Evolutionary conservation across 1,140 invertebrate species (phyloP).

Genomic region (Drosophila bipectinata): DNA sequence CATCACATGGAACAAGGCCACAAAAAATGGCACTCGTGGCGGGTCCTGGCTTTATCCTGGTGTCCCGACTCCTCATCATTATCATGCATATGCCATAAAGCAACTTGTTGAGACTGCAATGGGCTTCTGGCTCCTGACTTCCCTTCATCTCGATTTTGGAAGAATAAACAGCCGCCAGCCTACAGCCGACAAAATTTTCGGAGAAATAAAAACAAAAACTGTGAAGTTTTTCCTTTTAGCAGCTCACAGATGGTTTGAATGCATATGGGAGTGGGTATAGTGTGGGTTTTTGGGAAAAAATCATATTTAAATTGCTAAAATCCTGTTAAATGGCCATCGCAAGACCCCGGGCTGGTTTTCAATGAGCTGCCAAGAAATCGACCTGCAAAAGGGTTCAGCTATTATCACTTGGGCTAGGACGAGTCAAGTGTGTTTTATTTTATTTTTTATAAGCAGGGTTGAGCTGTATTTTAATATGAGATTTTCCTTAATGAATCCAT

Average conservation of each 20-base stretch:
- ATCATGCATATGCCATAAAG: slow-evolving; percentile 83
- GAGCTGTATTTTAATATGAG: background rate
- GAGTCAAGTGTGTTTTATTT: background rate
- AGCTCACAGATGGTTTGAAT: slow-evolving; percentile 63
- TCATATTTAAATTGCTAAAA: slow-evolving; percentile 79
- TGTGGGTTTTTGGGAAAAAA: slow-evolving; percentile 34
- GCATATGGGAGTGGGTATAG: slow-evolving; percentile 40
- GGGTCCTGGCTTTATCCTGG: slow-evolving; percentile 20
- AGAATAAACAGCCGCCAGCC: slow-evolving; percentile 45
- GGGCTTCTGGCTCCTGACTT: slow-evolving; percentile 3
- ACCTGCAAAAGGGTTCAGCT: slow-evolving; percentile 32
- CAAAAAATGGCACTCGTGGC: slow-evolving; percentile 48
- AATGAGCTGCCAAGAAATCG: slow-evolving; percentile 31
- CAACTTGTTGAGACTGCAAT: slow-evolving; percentile 73
- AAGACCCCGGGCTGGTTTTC: slow-evolving; percentile 53
- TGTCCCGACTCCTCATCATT: slow-evolving; percentile 59
- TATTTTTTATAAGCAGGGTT: background rate
- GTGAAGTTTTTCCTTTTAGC: slow-evolving; percentile 27
- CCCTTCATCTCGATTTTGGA: slow-evolving; percentile 8
- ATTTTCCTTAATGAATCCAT: too few species aligned
- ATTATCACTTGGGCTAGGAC: slow-evolving; percentile 23
- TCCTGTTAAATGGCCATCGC: slow-evolving; percentile 67
- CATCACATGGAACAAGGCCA: slow-evolving; percentile 73
- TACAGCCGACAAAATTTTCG: slow-evolving; percentile 37
- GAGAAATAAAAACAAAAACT: slow-evolving; percentile 51